A percentile compares a stretch with the other conserved stretches of the same genome.
phyloP scores from a whole-genome alignment of 2,888 invertebrate genomes.

The Meiosimyza platycephala region DNA sequence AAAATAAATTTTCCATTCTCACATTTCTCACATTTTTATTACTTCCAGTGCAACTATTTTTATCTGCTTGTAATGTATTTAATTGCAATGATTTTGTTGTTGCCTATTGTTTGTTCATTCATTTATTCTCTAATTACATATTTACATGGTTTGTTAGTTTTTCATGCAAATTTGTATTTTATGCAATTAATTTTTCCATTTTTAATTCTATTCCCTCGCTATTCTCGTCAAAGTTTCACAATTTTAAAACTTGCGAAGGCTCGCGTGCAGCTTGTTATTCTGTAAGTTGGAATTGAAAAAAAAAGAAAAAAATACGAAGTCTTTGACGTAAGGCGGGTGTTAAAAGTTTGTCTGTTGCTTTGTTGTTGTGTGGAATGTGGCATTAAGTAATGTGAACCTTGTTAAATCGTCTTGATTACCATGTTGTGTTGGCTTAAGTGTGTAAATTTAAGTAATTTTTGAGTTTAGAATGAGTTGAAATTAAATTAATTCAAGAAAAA shows the following conservation, averaged over 20 bases:
- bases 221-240: neutral
- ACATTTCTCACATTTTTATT: constrained; percentile 22
- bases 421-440: neutral
- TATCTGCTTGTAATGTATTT: constrained; percentile 24
- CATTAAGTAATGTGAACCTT: constrained; percentile 23
- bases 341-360: neutral
- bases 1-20: neutral
- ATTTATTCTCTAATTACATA: constrained; percentile 29
- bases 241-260: neutral
- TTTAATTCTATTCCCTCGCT: constrained; percentile 4
- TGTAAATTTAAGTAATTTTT: neutral
- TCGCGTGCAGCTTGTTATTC: constrained; percentile 1
- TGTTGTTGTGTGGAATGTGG: neutral
- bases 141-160: constrained; percentile 40
- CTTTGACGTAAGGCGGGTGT: neutral
- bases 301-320: no score
- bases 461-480: no score
- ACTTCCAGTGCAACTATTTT: constrained; percentile 1
- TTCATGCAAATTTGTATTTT: constrained; percentile 30
- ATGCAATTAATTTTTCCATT: neutral
- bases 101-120: constrained; percentile 1
- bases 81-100: constrained; percentile 36
- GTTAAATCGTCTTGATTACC: constrained; percentile 8
- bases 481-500: no score
- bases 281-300: no score